phyloP scores from a whole-genome alignment of 1,140 invertebrate species.

The Sarcophaga bullata region DNA sequence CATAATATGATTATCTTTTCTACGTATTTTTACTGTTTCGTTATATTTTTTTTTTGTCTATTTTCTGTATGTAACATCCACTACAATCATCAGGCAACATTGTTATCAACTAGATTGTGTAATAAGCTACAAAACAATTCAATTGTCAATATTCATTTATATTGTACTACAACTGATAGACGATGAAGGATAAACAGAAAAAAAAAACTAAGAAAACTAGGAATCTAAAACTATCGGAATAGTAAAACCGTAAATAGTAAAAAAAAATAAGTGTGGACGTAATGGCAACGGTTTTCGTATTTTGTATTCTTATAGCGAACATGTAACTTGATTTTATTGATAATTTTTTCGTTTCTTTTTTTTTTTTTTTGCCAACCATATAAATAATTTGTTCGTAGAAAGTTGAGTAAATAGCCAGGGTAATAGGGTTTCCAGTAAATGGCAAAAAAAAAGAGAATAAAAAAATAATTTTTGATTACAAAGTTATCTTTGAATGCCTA shows the following conservation, averaged over 20 bases:
- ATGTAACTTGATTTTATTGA: neutral
- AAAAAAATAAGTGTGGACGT: neutral
- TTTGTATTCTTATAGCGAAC: conserved; percentile 5
- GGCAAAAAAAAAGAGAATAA: no score
- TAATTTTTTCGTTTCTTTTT: neutral
- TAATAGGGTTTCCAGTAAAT: no score
- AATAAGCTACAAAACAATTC: conserved; percentile 19
- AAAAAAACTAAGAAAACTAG: neutral
- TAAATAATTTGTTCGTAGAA: no score
- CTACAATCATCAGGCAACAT: conserved; percentile 20
- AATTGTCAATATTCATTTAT: conserved; percentile 9
- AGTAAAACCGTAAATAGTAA: neutral
- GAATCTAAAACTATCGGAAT: neutral
- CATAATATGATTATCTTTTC: conserved; percentile 11
- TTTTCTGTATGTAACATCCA: no score
- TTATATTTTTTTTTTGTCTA: no score
- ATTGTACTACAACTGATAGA: no score
- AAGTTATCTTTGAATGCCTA: no score
- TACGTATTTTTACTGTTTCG: no score
- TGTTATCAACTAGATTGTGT: conserved; percentile 18
- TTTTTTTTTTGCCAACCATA: no score
- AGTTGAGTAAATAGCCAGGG: no score
- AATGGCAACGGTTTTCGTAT: neutral
- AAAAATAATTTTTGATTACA: no score
- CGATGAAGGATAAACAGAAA: neutral